Evolutionary conservation across 2,888 invertebrate genomes (phyloP), one percentile per base, ranked within the genome.

Genomic region (Dynastes maya): DNA sequence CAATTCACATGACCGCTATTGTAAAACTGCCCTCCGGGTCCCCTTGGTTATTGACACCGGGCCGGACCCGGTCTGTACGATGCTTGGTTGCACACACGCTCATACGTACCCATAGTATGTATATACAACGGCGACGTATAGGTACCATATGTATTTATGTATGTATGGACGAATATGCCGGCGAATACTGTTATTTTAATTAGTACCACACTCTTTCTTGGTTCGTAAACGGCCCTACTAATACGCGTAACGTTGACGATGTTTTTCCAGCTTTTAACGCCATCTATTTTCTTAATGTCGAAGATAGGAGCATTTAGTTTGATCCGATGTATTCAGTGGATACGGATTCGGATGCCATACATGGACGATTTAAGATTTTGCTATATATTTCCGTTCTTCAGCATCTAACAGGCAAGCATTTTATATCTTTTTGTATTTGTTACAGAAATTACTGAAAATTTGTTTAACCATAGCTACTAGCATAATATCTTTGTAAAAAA

Each of bases 21-120:
- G 79, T 81, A 78, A 77, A 76, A 78, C 79, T 67, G 81, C 84
- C 82, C 79, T 72, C 79, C 80, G 80, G 82, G 81, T 79, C 79
- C 81, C 78, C 80, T 81, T 84, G 83, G 84, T 84, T 84, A 84
- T 84, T 84, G 83, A 84, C 84, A 84, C 83, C 83, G 82, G 79
- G 80, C 78, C 65, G 80, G 79, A 80, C 80, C 79, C 78, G 55
- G 80, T 80, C 81, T 79, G 58, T 32, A 81, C 72, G 82, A 81
- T 81, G 80, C 80, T 81, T 79, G 79, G 80, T 79, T 82, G 82
- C 80, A 82, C 82, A 83, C 82, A 83, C 81, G 83, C 81, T 82
- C 80, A 80, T 55, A 40, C 58, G 16, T 67, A 67, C 67, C 16
- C 29, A 67, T 45, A n/a, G 16, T 0, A 55, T 16, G 45, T 45